These are phyloP conservation scores for Xenops minutus DNA, from an alignment of 2,797 vertebrate species.

Conservation along the genomic window DNA sequence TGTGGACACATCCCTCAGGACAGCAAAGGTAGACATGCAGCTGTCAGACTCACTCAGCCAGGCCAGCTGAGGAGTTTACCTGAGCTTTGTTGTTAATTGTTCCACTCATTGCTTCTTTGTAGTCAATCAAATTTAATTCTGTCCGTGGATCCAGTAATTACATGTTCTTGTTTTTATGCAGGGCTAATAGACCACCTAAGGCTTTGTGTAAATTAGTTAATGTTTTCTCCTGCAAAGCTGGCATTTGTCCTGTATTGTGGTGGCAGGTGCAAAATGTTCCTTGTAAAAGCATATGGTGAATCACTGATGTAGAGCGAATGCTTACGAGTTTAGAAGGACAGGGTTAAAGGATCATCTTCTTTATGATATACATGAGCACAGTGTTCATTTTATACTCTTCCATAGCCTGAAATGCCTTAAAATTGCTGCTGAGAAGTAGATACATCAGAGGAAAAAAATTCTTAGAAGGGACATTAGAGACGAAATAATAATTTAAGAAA, in stretches of 20 bases:
- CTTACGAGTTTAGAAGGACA: background rate
- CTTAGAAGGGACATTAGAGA: background rate
- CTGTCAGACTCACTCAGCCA: background rate
- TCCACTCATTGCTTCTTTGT: background rate
- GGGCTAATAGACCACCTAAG: constrained; percentile 61
- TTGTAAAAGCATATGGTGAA: constrained; percentile 16
- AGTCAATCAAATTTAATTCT: constrained; percentile 44
- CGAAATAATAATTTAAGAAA: background rate
- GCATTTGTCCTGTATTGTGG: background rate
- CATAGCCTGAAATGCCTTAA: background rate
- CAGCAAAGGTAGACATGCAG: background rate
- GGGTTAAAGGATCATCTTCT: constrained; percentile 15
- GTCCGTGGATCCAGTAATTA: constrained; percentile 31
- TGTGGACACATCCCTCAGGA: fast-evolving
- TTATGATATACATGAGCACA: background rate
- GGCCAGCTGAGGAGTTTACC: background rate
- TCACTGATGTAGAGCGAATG: background rate
- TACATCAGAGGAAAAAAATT: background rate
- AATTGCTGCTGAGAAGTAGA: constrained; percentile 19
- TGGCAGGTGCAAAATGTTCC: constrained; percentile 46
- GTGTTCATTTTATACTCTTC: background rate
- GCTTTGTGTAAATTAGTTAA: constrained; percentile 48
- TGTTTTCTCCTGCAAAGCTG: constrained; percentile 43
- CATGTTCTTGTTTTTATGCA: background rate
- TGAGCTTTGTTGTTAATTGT: constrained; percentile 29